Base-by-base conservation (phyloP, 2,113 vertebrate species). In the Holacanthus passer region DNA sequence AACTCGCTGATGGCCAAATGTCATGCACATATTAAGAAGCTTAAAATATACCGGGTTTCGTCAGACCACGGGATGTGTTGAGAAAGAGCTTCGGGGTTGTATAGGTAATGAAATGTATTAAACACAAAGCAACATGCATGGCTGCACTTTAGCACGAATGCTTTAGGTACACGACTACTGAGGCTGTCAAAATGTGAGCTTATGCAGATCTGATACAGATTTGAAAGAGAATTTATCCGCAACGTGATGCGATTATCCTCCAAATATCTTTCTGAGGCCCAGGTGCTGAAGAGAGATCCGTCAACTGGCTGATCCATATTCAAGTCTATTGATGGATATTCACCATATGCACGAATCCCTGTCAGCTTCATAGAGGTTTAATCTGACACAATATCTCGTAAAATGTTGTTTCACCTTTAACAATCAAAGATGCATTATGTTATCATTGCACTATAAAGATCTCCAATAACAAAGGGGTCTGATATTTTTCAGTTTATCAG, bases 1-100 rank as follows among this genome's bases (percentile, higher is more conserved):
- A 35, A 47, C n/a, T 59, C 27, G 12, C 29, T 19, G 8, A 80
- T 12, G 66, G 52, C 59, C 24, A 74, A 82, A 82, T 35, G 29
- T 55, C 35, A 60, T 16, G 45, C 41, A 60, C 67, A 68, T 45
- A 39, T 29, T 39, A 69, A 39, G 37, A 48, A 35, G 43, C 41
- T 50, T 31, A 17, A 73, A 73, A 41, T 50, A 41, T 10, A 53
- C 27, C 32, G 11, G 12, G 13, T 31, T n/a, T 41, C 13, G 4
- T 50, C 31, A 47, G 31, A 62, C 16, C 5, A 2, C 9, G 45
- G 37, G 20, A 32, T 24, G 20, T 31, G 0, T 41, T 52, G 32
- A 10, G 27, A 60, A 12, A 9, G 9, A 24, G 27, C 32, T 35
- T 60, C 27, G 66, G 22, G 64, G 29, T 50, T 24, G 19, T 10